Evolutionary conservation across 2,797 vertebrate species (phyloP).

Genomic region (Alauda arvensis): DNA sequence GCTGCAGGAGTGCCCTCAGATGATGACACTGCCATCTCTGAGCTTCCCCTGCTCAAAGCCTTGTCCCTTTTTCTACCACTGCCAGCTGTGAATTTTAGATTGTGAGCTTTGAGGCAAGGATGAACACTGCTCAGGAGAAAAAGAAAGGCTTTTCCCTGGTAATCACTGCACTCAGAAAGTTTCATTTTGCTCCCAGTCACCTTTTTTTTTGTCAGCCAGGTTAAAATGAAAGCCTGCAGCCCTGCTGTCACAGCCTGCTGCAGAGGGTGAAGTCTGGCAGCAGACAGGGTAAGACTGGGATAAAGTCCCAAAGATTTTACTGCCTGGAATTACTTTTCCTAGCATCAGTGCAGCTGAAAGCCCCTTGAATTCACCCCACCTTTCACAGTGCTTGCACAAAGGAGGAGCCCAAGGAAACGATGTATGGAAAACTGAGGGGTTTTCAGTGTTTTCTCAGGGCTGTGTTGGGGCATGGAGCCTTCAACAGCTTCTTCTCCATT

Average conservation of each 20-base stretch:
- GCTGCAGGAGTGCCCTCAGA: not conserved
- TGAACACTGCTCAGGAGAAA: fast-evolving
- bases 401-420: not conserved
- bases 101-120: not conserved
- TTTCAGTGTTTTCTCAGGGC: not conserved
- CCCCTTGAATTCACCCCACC: not conserved
- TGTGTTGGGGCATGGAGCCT: not conserved
- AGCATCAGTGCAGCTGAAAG: not conserved
- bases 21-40: not conserved
- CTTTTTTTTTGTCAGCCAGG: not conserved
- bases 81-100: not conserved
- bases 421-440: not conserved
- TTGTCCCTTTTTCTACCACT: not conserved
- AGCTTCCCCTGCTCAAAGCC: not conserved
- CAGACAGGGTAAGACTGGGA: not conserved
- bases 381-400: not conserved
- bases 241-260: not conserved
- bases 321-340: not conserved
- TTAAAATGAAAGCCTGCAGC: not conserved
- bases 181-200: not conserved
- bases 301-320: not conserved
- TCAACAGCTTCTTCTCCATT: not conserved
- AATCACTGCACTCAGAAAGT: not conserved
- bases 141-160: not conserved
- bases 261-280: not conserved